Evolutionary conservation across 1,140 invertebrate species (phyloP).

Genomic region (Brachionus asplanchnoidis): DNA sequence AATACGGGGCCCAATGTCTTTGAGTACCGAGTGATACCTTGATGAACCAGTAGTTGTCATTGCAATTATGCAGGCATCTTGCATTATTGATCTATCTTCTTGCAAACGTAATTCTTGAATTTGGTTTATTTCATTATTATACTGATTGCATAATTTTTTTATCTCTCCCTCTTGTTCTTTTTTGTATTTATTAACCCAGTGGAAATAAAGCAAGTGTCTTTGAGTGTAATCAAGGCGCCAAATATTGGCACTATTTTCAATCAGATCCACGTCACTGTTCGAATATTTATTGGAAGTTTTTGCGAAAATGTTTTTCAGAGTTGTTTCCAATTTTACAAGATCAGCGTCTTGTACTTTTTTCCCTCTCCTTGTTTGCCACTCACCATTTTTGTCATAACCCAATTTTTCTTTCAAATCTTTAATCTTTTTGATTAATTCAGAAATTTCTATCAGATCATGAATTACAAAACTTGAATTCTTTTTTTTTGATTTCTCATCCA

Average conservation of each 20-base stretch:
- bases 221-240: constrained; percentile 43
- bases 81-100: constrained; percentile 29
- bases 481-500: not conserved
- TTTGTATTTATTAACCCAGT: constrained; percentile 43
- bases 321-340: not conserved
- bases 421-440: not conserved
- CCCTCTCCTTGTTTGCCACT: not conserved
- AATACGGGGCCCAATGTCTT: constrained; percentile 42
- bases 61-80: constrained; percentile 57
- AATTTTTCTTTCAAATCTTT: not conserved
- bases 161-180: not conserved
- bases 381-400: not conserved
- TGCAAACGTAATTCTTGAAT: not conserved
- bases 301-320: not conserved
- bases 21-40: constrained; percentile 62
- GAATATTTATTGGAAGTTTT: not conserved
- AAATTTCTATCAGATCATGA: not conserved
- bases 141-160: constrained; percentile 22
- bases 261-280: not conserved
- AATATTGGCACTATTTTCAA: not conserved
- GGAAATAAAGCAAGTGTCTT: constrained; percentile 45
- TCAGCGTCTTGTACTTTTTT: not conserved
- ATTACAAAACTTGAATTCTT: not conserved
- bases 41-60: constrained; percentile 74
- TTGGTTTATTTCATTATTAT: not conserved